A percentile compares a stretch with the other conserved stretches of the same genome.
These are phyloP conservation scores for Rotaria magnacalcarata DNA, from an alignment of 2,888 invertebrate species.

Conservation along the genomic window DNA sequence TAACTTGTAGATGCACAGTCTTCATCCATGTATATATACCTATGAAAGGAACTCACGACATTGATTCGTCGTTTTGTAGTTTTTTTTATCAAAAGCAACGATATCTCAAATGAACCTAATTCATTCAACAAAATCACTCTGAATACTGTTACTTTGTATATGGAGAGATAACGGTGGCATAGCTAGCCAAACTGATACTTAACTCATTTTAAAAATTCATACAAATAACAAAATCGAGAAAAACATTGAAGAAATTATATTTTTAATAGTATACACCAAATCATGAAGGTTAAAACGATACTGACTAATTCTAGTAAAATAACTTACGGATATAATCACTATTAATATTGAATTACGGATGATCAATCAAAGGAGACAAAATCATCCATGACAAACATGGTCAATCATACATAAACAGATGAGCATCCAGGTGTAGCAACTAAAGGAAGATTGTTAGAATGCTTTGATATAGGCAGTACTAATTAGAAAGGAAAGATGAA, in stretches of 20 bases:
- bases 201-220: not conserved
- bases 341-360: not conserved
- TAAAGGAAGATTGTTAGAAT: not conserved
- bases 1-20: not conserved
- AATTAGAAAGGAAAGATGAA: not conserved
- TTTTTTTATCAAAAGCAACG: not conserved
- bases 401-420: not conserved
- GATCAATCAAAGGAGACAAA: not conserved
- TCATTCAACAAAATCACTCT: not conserved
- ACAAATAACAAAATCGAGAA: not conserved
- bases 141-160: not conserved
- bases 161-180: not conserved
- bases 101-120: not conserved
- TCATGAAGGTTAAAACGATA: not conserved
- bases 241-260: not conserved
- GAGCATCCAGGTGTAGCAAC: not conserved
- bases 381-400: not conserved
- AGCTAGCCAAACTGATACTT: not conserved
- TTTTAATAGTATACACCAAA: not conserved
- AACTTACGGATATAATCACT: not conserved
- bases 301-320: not conserved
- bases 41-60: not conserved
- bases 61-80: not conserved
- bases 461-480: not conserved
- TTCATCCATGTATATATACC: not conserved